phyloP scores from a whole-genome alignment of 1,140 invertebrate genomes.

The Drosophila busckii region DNA sequence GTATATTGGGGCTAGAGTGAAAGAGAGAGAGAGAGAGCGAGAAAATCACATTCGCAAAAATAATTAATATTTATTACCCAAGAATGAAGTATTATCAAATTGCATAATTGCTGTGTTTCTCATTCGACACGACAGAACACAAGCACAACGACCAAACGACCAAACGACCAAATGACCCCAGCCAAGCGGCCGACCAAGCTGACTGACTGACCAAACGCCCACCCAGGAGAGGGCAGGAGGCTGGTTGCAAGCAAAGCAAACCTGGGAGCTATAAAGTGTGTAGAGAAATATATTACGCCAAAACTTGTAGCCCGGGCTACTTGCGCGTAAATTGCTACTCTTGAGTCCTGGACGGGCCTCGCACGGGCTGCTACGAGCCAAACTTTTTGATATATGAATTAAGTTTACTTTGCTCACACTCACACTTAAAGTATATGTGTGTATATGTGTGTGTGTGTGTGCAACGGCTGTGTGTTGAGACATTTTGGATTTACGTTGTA shows the following conservation, averaged over 20 bases:
- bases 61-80: constrained; percentile 76
- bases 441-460: constrained; percentile 35
- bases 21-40: constrained; percentile 3
- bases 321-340: constrained; percentile 74
- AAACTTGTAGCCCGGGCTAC: constrained; percentile 50
- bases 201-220: constrained; percentile 31
- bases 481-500: constrained; percentile 77
- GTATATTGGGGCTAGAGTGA: constrained; percentile 1
- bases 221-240: constrained; percentile 2
- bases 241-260: constrained; percentile 8
- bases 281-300: constrained; percentile 32
- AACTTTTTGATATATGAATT: constrained; percentile 77
- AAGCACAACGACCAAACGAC: constrained; percentile 2
- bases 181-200: not conserved
- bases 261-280: constrained; percentile 44
- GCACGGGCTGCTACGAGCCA: constrained; percentile 42
- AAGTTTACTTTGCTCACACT: constrained; percentile 45
- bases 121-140: constrained; percentile 70
- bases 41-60: constrained; percentile 71
- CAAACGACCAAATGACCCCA: not conserved
- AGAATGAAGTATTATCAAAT: constrained; percentile 77
- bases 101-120: constrained; percentile 76
- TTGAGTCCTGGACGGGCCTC: constrained; percentile 49
- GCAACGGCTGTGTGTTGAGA: constrained; percentile 62
- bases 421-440: constrained; percentile 9